Conservation (phyloP, 2,797 vertebrate species). For the Telmatherina bonti region DNA sequence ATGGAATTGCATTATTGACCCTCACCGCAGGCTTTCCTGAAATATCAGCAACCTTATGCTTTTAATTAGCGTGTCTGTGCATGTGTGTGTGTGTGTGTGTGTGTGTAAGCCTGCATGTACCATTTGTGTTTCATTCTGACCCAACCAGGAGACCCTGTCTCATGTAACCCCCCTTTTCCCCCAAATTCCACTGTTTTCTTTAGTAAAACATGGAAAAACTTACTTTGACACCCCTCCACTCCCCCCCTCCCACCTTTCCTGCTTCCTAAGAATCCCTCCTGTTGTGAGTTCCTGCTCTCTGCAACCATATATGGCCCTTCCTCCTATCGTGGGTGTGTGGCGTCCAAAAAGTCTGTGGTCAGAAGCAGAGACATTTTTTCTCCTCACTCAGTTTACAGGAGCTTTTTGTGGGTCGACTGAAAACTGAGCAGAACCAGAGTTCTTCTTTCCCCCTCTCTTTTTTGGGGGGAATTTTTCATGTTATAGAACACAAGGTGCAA, state of each 20-base stretch:
- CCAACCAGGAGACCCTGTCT: constrained; percentile 54
- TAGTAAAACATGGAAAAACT: constrained; percentile 76
- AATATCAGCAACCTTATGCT: constrained; percentile 78
- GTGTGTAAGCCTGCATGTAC: constrained; percentile 20
- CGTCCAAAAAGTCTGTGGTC: constrained; percentile 66
- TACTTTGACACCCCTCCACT: constrained; percentile 38
- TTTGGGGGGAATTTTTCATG: constrained; percentile 3
- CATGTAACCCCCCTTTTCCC: constrained; percentile 49
- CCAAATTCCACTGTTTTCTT: constrained; percentile 67
- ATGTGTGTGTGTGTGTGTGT: constrained; percentile 34
- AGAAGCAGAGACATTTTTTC: constrained; percentile 65
- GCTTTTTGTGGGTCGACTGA: constrained; percentile 44
- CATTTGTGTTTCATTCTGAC: constrained; percentile 69
- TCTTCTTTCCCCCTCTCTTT: constrained; percentile 4
- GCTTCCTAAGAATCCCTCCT: constrained; percentile 61
- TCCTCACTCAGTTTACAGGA: constrained; percentile 51
- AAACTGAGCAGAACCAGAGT: constrained; percentile 45
- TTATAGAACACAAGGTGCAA: constrained; percentile 51
- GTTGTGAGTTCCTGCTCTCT: constrained; percentile 52
- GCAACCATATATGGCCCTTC: constrained; percentile 70
- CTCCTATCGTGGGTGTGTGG: constrained; percentile 49
- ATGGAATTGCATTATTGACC: constrained; percentile 70
- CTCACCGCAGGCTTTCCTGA: constrained; percentile 73
- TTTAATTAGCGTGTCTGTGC: constrained; percentile 68
- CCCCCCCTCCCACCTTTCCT: constrained; percentile 36